phyloP scores from a whole-genome alignment of 2,113 vertebrate species.

The Rhodinocichla rosea region DNA sequence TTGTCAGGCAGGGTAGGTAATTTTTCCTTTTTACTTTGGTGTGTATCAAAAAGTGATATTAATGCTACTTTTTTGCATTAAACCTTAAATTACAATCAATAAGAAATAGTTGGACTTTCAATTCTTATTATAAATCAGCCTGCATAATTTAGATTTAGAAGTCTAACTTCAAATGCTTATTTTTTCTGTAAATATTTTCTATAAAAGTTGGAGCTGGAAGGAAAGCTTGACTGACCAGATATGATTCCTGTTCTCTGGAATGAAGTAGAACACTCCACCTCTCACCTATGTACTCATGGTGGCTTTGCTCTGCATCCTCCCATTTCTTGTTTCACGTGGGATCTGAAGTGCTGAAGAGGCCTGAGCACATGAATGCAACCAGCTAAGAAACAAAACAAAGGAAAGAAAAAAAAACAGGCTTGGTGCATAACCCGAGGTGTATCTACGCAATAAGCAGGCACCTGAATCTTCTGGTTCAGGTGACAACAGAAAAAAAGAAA shows the following conservation, averaged over 20 bases:
- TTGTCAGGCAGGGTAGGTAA: background rate
- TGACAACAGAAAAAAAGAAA: conserved; percentile 27
- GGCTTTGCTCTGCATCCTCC: background rate
- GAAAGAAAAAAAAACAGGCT: background rate
- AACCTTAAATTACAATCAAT: background rate
- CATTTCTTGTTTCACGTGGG: background rate
- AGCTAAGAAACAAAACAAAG: background rate
- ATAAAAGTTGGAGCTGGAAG: background rate
- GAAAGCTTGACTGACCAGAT: background rate
- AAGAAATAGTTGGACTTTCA: background rate
- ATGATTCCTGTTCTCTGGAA: background rate
- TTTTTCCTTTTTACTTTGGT: background rate
- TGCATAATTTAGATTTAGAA: background rate
- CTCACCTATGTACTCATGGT: background rate
- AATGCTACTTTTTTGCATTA: background rate
- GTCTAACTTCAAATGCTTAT: background rate
- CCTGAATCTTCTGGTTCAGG: conserved; percentile 21
- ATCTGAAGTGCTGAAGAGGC: background rate
- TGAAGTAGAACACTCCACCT: background rate
- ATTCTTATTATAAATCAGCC: background rate
- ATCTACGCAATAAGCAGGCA: background rate
- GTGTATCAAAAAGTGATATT: background rate
- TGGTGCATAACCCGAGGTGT: background rate
- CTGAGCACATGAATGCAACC: background rate
- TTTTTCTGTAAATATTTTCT: background rate